phyloP scores from a whole-genome alignment of 2,113 vertebrate genomes.

The Erythrocercus mccallii region DNA sequence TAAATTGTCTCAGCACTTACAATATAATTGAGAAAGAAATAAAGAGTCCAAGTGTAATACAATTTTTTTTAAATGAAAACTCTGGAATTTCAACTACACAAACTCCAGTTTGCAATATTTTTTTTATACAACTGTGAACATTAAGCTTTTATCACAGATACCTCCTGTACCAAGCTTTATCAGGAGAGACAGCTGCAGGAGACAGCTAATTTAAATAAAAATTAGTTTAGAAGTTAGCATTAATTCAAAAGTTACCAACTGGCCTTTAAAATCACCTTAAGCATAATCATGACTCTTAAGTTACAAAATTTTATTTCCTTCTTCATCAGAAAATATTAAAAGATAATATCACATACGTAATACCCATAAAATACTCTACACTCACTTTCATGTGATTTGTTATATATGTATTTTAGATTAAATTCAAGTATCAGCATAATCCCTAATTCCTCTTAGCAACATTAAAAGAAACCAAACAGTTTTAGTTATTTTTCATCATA shows the following conservation, averaged over 20 bases:
- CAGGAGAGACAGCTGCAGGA: background rate
- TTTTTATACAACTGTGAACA: background rate
- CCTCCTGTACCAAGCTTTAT: background rate
- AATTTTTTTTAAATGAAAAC: background rate
- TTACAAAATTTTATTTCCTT: background rate
- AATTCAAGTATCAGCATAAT: background rate
- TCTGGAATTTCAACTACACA: background rate
- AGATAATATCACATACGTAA: background rate
- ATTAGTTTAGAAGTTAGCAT: background rate
- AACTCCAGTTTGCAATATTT: background rate
- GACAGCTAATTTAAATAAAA: background rate
- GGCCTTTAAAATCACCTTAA: background rate
- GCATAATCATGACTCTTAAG: background rate
- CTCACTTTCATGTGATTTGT: background rate
- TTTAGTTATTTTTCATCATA: background rate
- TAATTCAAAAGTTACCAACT: background rate
- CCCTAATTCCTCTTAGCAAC: background rate
- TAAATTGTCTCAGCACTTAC: background rate
- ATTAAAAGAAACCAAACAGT: background rate
- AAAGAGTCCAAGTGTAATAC: background rate
- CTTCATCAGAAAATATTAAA: background rate
- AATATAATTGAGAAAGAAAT: background rate
- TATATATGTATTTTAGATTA: background rate
- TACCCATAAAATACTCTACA: background rate
- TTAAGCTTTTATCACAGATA: background rate